Percentiles rank a stretch among this genome's conserved stretches.
Evolutionary conservation across 2,113 vertebrate species (phyloP).

Genomic region (Apodemus speciosus): DNA sequence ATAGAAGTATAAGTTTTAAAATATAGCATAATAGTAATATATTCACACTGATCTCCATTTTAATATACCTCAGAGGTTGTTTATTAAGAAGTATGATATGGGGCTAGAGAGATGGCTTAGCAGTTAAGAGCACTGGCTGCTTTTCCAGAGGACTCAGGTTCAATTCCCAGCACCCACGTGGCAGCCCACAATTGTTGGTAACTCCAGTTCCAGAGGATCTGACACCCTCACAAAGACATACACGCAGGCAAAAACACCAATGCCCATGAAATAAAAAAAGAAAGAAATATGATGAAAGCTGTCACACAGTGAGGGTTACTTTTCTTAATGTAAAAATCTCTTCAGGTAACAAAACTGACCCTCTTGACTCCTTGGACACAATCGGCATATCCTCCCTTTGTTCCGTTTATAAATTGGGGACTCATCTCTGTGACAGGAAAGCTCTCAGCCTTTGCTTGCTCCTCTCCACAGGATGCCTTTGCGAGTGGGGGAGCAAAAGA

Average conservation of each 20-base stretch:
- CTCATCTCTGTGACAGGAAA: neutral
- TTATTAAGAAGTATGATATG: neutral
- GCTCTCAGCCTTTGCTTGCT: neutral
- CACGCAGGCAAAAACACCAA: too few species aligned
- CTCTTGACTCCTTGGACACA: neutral
- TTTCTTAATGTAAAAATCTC: neutral
- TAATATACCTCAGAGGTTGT: conserved; percentile 16
- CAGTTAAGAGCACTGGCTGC: too few species aligned
- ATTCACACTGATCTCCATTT: neutral
- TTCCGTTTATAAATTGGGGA: neutral
- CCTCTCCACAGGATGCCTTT: neutral
- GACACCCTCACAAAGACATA: too few species aligned
- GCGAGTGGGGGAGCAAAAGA: neutral
- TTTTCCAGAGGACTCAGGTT: too few species aligned
- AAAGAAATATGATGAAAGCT: neutral
- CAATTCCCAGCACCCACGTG: too few species aligned
- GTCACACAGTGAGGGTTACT: neutral
- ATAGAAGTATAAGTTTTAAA: neutral
- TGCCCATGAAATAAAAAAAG: too few species aligned
- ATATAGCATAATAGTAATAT: neutral
- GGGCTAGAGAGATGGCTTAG: too few species aligned
- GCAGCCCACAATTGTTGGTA: too few species aligned
- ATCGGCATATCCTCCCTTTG: neutral
- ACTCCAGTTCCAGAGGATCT: too few species aligned
- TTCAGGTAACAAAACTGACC: neutral